Base-by-base conservation (phyloP, 2,797 vertebrate genomes). In the Pipistrellus pipistrellus region DNA sequence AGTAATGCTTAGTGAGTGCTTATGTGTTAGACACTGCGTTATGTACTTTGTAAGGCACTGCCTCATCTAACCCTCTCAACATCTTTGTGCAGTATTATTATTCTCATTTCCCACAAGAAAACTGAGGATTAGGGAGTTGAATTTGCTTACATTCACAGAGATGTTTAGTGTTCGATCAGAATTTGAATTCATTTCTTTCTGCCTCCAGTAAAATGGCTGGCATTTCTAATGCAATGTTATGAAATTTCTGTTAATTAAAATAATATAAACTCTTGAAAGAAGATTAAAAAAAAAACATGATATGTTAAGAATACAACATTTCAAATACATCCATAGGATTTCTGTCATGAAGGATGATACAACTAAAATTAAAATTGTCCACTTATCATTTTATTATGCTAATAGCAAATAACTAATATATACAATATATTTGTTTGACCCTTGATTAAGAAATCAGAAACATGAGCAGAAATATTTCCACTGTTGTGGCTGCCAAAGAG, bases 111-210 rank as follows among this genome's bases (percentile, higher is more conserved):
- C 20, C 25, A 30, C 38, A 23, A 94, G 21, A 15, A 76, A 72
- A 76, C 2, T 64, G 78, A 91, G 55, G 25, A 17, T 55, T 62
- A 46, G 17, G 3, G 53, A 85, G 2, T 20, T 51, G 78, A 85
- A 57, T 17, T 72, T 85, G 23, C 14, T 85, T 20, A 57, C 7
- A 18, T 75, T 71, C 46, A 64, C 10, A 53, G 15, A 46, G 51
- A 80, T 64, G 6, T 15, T 69, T 55, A 71, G 25, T n/a, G 68
- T 81, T 71, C 46, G 20, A 85, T 76, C 51, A 76, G 78, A 25
- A 85, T 76, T 55, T 91, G 68, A 88, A 57, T n/a, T 66, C 15
- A 41, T 81, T 91, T 95, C 23, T 87, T 64, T 91, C 55, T 82
- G 21, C 27, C n/a, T 35, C 27, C 6, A 71, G 18, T 82, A 86